These are phyloP conservation scores for Cephonodes hylas DNA, from an alignment of 2,888 invertebrate genomes.

Conservation along the genomic window DNA sequence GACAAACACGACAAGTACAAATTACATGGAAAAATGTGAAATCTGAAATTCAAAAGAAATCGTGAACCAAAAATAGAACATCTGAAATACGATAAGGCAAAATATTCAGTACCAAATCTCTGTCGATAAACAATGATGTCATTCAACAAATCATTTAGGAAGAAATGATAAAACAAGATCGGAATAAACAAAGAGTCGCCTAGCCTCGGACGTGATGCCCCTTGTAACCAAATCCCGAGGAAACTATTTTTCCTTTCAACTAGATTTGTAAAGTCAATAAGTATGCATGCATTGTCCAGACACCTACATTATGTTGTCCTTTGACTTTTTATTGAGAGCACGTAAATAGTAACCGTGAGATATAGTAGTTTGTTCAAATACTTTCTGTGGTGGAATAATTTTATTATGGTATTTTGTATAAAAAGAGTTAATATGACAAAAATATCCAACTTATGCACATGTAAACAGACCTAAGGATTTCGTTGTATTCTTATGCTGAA, in stretches of 20 bases:
- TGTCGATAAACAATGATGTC: slow-evolving; percentile 8
- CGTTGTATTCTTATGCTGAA: too few species aligned
- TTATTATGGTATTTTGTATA: too few species aligned
- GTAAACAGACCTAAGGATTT: too few species aligned
- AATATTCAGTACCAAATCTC: neutral
- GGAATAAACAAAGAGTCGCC: slow-evolving; percentile 23
- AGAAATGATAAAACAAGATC: slow-evolving; percentile 14
- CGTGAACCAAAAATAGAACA: neutral
- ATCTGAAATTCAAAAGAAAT: neutral
- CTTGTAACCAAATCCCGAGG: slow-evolving; percentile 53
- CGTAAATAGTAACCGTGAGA: neutral
- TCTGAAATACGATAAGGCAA: neutral
- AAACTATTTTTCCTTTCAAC: slow-evolving; percentile 9
- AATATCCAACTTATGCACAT: too few species aligned
- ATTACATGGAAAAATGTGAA: neutral
- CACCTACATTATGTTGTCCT: neutral
- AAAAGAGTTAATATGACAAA: too few species aligned
- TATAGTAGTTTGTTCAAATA: neutral
- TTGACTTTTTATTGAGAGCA: neutral
- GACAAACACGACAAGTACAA: too few species aligned
- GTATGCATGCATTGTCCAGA: neutral
- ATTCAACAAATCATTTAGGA: slow-evolving; percentile 6
- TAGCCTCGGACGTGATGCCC: slow-evolving; percentile 61
- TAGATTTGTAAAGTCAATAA: neutral
- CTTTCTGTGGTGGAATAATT: neutral